Percentiles rank a stretch among this genome's conserved stretches.
Evolutionary conservation across 2,113 vertebrate genomes (phyloP).

Genomic region (Calypte anna): DNA sequence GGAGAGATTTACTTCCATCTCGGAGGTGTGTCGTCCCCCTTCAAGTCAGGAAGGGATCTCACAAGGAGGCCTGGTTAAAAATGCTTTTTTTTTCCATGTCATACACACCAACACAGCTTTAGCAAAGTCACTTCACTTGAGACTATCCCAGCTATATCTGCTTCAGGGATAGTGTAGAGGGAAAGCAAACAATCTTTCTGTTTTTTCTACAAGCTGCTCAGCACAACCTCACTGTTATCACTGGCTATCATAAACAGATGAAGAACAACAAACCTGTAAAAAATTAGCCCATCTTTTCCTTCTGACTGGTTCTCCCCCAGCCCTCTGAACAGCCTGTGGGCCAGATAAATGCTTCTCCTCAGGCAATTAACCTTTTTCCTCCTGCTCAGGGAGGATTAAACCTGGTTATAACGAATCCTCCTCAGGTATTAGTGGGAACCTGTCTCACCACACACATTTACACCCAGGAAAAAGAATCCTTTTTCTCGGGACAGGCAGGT

Average conservation of each 20-base stretch:
- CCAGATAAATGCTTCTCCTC: neutral
- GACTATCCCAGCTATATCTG: neutral
- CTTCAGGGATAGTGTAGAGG: neutral
- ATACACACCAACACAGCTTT: neutral
- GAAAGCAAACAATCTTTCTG: neutral
- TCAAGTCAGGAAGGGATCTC: neutral
- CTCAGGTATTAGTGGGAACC: neutral
- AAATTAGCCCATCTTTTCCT: neutral
- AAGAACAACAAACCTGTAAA: neutral
- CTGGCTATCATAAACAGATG: neutral
- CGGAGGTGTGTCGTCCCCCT: neutral
- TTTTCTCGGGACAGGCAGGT: neutral
- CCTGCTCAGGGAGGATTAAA: slow-evolving; percentile 20
- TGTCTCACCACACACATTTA: neutral
- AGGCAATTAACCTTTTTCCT: neutral
- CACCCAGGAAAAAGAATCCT: neutral
- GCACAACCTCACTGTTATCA: neutral
- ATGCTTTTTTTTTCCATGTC: neutral
- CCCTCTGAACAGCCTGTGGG: neutral
- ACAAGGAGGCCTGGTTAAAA: neutral
- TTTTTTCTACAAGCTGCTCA: neutral
- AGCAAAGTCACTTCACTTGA: neutral
- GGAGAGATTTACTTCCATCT: neutral
- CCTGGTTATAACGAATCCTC: neutral
- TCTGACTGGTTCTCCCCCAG: neutral